Conservation (phyloP, 2,888 invertebrate species). For the Phaedon cochleariae region DNA sequence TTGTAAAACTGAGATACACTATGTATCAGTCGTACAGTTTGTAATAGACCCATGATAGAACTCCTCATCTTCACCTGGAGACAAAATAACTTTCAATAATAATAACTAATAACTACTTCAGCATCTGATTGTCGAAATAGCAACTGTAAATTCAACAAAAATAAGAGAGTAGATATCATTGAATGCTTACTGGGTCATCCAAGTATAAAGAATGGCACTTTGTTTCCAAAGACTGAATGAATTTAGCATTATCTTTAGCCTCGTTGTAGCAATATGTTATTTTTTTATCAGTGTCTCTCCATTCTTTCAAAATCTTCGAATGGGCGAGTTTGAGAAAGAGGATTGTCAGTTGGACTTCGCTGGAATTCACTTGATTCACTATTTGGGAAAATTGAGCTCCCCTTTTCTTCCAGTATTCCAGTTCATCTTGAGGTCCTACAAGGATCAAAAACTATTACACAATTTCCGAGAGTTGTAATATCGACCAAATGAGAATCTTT, state of each 20-base stretch:
- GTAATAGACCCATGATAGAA: conserved; percentile 86
- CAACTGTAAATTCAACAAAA: background rate
- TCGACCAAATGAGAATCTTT: too few relatives aligned
- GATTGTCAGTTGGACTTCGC: conserved; percentile 80
- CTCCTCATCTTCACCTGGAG: conserved; percentile 83
- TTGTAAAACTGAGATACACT: conserved; percentile 96
- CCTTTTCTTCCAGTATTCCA: conserved; percentile 96
- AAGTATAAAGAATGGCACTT: conserved; percentile 93
- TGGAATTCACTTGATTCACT: conserved; percentile 76
- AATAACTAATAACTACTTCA: background rate
- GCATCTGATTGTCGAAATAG: too few relatives aligned
- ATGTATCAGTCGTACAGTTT: conserved; percentile 92
- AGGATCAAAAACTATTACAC: background rate
- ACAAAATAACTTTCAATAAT: conserved; percentile 11
- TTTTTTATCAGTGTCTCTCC: conserved; percentile 87
- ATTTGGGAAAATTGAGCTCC: conserved; percentile 93
- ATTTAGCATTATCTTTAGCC: conserved; percentile 95
- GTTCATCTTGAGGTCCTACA: conserved; percentile 89
- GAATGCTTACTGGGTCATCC: conserved; percentile 81
- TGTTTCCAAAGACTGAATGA: conserved; percentile 92
- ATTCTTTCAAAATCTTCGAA: conserved; percentile 80
- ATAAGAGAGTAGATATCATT: too few relatives aligned
- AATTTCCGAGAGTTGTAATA: too few relatives aligned
- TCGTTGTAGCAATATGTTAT: conserved; percentile 96
- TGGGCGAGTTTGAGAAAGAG: conserved; percentile 78